These are phyloP conservation scores for Chelonia mydas DNA, from an alignment of 2,797 vertebrate species.

Conservation along the genomic window DNA sequence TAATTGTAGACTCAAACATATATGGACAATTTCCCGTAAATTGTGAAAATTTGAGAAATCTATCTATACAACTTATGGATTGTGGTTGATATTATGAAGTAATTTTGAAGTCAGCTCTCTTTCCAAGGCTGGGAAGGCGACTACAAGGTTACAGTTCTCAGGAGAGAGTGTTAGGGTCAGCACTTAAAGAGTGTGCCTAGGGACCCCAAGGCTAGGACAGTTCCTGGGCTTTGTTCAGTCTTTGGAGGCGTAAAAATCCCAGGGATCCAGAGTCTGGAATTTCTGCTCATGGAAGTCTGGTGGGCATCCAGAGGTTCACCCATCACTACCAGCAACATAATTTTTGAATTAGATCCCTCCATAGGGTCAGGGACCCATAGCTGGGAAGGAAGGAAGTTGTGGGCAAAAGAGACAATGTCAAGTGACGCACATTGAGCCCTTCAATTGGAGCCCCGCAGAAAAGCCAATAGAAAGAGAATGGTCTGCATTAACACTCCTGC, in stretches of 20 bases:
- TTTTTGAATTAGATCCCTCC: background rate
- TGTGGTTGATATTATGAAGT: background rate
- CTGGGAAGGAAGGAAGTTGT: fast-evolving
- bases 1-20: background rate
- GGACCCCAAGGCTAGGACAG: background rate
- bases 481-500: background rate
- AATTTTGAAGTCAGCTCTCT: background rate
- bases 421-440: background rate
- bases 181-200: background rate
- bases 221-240: background rate
- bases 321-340: background rate
- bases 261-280: background rate
- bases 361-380: background rate
- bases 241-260: background rate
- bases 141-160: background rate
- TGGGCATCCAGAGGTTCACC: background rate
- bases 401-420: background rate
- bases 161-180: background rate
- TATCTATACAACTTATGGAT: background rate
- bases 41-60: background rate
- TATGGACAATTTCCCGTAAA: background rate
- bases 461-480: background rate
- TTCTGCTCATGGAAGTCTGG: background rate
- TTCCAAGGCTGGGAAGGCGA: background rate
- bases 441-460: background rate